These are phyloP conservation scores for Papilio glaucus DNA, from an alignment of 1,140 invertebrate species.

Conservation along the genomic window DNA sequence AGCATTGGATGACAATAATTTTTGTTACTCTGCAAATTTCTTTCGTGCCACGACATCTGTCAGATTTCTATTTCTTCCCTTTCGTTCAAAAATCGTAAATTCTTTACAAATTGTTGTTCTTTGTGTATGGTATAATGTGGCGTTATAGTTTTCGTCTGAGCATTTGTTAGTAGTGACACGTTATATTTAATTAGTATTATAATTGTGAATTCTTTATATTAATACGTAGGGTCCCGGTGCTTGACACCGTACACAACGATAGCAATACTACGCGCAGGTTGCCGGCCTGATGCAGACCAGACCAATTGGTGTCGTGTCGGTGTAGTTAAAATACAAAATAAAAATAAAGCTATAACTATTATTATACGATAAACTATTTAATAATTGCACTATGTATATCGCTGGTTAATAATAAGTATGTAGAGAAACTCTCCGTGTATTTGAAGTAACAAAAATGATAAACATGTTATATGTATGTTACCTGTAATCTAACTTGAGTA, in stretches of 20 bases:
- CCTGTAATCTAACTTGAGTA: not conserved
- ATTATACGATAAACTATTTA: conserved; percentile 54
- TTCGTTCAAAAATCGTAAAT: conserved; percentile 14
- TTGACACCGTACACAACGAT: conserved; percentile 46
- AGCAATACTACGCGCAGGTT: conserved; percentile 68
- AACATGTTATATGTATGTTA: not conserved
- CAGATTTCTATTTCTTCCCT: conserved; percentile 39
- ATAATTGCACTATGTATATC: conserved; percentile 59
- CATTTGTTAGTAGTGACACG: conserved; percentile 36
- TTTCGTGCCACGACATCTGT: conserved; percentile 45
- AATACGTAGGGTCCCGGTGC: conserved; percentile 40
- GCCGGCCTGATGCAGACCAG: conserved; percentile 57
- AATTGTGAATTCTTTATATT: conserved; percentile 34
- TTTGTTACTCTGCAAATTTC: conserved; percentile 67
- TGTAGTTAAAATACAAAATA: conserved; percentile 61
- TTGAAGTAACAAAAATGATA: not conserved
- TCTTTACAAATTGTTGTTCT: conserved; percentile 11
- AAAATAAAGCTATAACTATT: conserved; percentile 57
- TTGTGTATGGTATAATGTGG: conserved; percentile 17
- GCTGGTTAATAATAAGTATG: conserved; percentile 45
- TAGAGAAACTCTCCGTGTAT: conserved; percentile 37
- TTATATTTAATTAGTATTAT: conserved; percentile 33
- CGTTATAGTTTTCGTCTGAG: conserved; percentile 8
- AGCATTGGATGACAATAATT: conserved; percentile 83
- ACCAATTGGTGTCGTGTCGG: conserved; percentile 79